A percentile compares a stretch with the other conserved stretches of the same genome.
These are phyloP conservation scores for Phrynosoma platyrhinos DNA, from an alignment of 2,113 vertebrate species.

Conservation along the genomic window DNA sequence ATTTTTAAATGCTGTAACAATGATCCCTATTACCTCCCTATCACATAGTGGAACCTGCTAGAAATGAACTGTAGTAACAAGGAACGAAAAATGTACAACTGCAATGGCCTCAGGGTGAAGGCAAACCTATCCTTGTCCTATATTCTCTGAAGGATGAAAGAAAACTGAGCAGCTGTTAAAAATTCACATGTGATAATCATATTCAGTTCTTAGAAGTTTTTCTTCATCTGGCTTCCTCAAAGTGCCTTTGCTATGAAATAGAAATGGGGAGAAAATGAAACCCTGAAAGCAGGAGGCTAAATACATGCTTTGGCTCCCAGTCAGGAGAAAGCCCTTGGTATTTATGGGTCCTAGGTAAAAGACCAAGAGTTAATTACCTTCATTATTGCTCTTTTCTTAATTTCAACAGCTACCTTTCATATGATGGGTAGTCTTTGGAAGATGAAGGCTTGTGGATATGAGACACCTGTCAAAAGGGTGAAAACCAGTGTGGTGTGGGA, in stretches of 20 bases:
- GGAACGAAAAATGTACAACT: background rate
- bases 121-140: slow-evolving; percentile 26
- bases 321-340: background rate
- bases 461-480: too few species aligned
- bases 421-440: background rate
- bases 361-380: background rate
- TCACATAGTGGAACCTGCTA: background rate
- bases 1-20: background rate
- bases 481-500: too few species aligned
- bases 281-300: background rate
- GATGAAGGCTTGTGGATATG: background rate
- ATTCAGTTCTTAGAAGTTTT: slow-evolving; percentile 5
- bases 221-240: slow-evolving; percentile 2
- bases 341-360: background rate
- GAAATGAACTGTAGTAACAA: slow-evolving; percentile 16
- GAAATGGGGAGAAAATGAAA: background rate
- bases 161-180: slow-evolving; percentile 5
- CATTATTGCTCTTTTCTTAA: background rate
- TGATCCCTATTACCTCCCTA: background rate
- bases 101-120: slow-evolving; percentile 2
- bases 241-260: background rate
- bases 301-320: background rate
- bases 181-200: slow-evolving; percentile 1
- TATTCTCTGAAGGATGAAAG: background rate
- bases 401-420: background rate